These are phyloP conservation scores for Apodemia mormo DNA, from an alignment of 2,888 invertebrate genomes.

Conservation along the genomic window DNA sequence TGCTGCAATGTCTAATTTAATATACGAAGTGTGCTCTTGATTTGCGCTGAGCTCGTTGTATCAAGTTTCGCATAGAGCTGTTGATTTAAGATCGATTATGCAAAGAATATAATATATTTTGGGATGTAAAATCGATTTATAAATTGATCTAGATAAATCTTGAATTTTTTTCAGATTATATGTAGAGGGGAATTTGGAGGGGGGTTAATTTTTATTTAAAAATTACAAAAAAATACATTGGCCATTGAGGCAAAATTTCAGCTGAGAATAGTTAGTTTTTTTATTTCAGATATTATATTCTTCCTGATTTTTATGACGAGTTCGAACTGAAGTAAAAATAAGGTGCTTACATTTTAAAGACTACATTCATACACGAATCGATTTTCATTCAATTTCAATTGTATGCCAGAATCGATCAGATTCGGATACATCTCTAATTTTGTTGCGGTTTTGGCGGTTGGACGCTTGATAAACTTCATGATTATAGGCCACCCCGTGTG, in stretches of 20 bases:
- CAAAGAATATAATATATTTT: neutral
- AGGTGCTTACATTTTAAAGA: too few species aligned
- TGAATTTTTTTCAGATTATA: neutral
- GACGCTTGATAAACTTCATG: constrained; percentile 63
- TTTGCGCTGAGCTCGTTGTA: constrained; percentile 48
- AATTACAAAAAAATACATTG: too few species aligned
- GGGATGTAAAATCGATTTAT: neutral
- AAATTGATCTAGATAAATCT: neutral
- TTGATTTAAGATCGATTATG: neutral
- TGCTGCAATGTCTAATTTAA: constrained; percentile 45
- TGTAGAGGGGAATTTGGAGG: too few species aligned
- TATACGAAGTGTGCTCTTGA: constrained; percentile 40
- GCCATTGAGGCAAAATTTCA: too few species aligned
- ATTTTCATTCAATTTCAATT: neutral
- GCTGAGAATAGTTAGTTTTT: too few species aligned
- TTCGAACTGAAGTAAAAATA: too few species aligned
- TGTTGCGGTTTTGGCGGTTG: constrained; percentile 56
- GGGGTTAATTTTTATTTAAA: too few species aligned
- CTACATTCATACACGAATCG: neutral
- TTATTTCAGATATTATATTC: too few species aligned
- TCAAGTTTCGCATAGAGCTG: constrained; percentile 46
- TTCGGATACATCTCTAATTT: neutral
- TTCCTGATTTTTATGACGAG: too few species aligned
- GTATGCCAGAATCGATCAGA: neutral
- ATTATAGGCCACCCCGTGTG: constrained; percentile 52